Evolutionary conservation across 1,140 invertebrate species (phyloP), one percentile per base, ranked within the genome.

Genomic region (Aporrectodea caliginosa): DNA sequence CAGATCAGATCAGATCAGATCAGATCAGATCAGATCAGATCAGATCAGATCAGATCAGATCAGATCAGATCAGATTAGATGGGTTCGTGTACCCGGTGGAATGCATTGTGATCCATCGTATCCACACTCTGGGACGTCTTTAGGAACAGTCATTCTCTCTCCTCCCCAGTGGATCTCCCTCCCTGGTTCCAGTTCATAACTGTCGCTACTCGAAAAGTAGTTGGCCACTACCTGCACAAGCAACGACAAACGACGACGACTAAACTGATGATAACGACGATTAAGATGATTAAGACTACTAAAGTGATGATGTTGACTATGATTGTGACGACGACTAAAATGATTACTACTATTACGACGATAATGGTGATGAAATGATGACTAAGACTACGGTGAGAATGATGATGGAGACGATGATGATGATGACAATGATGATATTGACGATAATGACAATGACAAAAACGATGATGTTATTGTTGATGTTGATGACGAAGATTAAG

Each of bases 151-250:
- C 0, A 89, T 90, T 27, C 82, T 88, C 0, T 92, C 92, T 16
- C 95, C 94, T 1, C 95, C 92, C 95, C 96, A 97, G 85, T 96
- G 92, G 43, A 97, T 97, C 16, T 90, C 89, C 78, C 92, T 92
- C 14, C 91, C 91, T 2, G 89, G 86, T 0, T 93, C 91, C 77
- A 92, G 93, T 27, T 91, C 91, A 78, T 89, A 89, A 16, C 84
- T 77, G 78, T 92, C 90, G 81, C 92, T 91, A 81, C 92, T 93
- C 0, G 94, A 94, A 80, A 94, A 93, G 85, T 95, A 95, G 85
- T 94, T 93, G 0, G 93, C 93, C 0, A 95, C 94, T 75, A 95
- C 93, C 93, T 94, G 88, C 34, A 85, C 79, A 76, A 70, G 32
- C 75, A 58, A 6, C 43, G 6, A 22, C 22, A 12, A 58, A 58